Evolutionary conservation across 2,113 vertebrate genomes (phyloP).

Genomic region (Uropsilus gracilis): DNA sequence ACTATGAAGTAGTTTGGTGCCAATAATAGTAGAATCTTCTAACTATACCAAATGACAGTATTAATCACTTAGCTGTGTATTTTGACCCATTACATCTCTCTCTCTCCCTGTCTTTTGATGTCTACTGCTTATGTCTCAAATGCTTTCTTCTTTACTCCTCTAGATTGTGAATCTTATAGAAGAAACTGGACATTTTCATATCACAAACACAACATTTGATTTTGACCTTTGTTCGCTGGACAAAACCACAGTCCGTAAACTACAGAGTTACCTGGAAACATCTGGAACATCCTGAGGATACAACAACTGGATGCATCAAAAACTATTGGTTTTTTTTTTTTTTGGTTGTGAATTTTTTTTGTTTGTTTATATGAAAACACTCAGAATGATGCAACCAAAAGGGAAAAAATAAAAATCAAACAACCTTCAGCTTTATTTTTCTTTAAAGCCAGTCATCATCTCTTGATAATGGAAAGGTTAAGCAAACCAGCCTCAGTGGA

Average conservation of each 20-base stretch:
- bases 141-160: slow-evolving; percentile 75
- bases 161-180: slow-evolving; percentile 99
- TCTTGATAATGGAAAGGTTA: slow-evolving; percentile 86
- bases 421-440: slow-evolving; percentile 87
- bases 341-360: slow-evolving; percentile 75
- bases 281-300: slow-evolving; percentile 93
- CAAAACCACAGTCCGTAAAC: slow-evolving; percentile 97
- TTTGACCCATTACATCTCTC: not conserved
- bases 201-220: slow-evolving; percentile 99
- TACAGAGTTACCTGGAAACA: slow-evolving; percentile 97
- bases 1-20: not conserved
- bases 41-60: not conserved
- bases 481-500: slow-evolving; percentile 84
- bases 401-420: slow-evolving; percentile 75
- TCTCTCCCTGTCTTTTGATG: not conserved
- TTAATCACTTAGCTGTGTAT: not conserved
- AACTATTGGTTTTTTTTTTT: slow-evolving; percentile 75
- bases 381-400: slow-evolving; percentile 85
- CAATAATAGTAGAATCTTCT: not conserved
- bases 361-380: slow-evolving; percentile 83
- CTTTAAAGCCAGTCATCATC: slow-evolving; percentile 86
- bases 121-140: slow-evolving; percentile 30
- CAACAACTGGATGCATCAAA: slow-evolving; percentile 86
- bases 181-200: slow-evolving; percentile 99
- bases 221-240: slow-evolving; percentile 99